These are phyloP conservation scores for Bradynema listronoti DNA, from an alignment of 1,140 invertebrate genomes.

Conservation along the genomic window DNA sequence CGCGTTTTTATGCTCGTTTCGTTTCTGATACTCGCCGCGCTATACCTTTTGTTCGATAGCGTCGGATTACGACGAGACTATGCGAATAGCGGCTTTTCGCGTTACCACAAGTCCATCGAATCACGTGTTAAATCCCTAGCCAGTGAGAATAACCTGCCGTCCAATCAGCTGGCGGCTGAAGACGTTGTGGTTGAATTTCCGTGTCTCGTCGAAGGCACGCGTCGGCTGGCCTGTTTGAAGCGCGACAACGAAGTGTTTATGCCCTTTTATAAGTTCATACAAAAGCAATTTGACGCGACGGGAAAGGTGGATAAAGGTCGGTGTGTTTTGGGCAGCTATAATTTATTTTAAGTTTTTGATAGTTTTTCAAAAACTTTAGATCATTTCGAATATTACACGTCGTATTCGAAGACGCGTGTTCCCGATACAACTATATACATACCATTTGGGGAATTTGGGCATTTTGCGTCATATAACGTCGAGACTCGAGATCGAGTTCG, in stretches of 20 bases:
- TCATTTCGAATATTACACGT: slow-evolving; percentile 38
- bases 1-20: too few relatives aligned
- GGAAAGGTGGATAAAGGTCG: slow-evolving; percentile 9
- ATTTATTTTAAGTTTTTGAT: slow-evolving; percentile 16
- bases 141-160: too few relatives aligned
- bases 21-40: too few relatives aligned
- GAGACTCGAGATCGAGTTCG: slow-evolving; percentile 87
- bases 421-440: slow-evolving; percentile 69
- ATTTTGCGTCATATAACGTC: slow-evolving; percentile 95
- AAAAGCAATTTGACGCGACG: slow-evolving; percentile 42
- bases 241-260: slow-evolving; percentile 37
- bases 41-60: too few relatives aligned
- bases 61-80: too few relatives aligned
- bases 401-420: slow-evolving; percentile 38
- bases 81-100: too few relatives aligned
- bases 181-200: neutral
- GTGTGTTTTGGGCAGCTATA: too few relatives aligned
- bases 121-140: too few relatives aligned
- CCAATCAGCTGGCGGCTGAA: too few relatives aligned
- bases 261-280: slow-evolving; percentile 28
- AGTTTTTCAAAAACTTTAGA: slow-evolving; percentile 1
- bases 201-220: slow-evolving; percentile 14
- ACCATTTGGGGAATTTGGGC: slow-evolving; percentile 79
- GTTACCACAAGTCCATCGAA: too few relatives aligned
- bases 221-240: slow-evolving; percentile 8